These are phyloP conservation scores for Stichopus horrens DNA, from an alignment of 53 echinoderm and acorn worm genomes.

Conservation along the genomic window DNA sequence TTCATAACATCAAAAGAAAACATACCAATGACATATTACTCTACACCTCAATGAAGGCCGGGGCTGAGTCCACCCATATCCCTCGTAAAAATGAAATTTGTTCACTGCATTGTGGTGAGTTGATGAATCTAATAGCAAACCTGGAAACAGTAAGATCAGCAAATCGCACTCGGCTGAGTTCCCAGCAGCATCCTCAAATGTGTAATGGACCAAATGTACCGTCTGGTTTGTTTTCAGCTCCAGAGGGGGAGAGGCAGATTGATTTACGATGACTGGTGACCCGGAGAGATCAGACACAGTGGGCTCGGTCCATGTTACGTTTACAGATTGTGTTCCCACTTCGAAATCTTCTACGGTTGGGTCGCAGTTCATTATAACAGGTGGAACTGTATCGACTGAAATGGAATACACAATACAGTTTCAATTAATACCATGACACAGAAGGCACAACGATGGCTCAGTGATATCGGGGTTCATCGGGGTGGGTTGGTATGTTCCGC, in stretches of 20 bases:
- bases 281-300: slow-evolving; percentile 35
- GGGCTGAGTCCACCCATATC: no score
- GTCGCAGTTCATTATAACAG: neutral
- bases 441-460: no score
- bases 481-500: no score
- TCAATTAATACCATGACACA: no score
- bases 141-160: slow-evolving; percentile 49
- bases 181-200: slow-evolving; percentile 30
- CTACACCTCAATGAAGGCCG: no score
- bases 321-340: neutral
- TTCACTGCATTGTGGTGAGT: no score
- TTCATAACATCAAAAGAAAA: no score
- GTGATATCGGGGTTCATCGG: no score
- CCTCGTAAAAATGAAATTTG: no score
- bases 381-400: neutral
- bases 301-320: slow-evolving; percentile 34
- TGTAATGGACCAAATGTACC: slow-evolving; percentile 16
- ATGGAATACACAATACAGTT: neutral
- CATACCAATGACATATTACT: no score
- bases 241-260: slow-evolving; percentile 5
- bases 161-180: slow-evolving; percentile 46
- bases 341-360: neutral
- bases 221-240: neutral
- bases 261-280: neutral
- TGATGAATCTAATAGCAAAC: neutral